Conservation (phyloP, 1,140 invertebrate genomes). For the Samia ricini region DNA sequence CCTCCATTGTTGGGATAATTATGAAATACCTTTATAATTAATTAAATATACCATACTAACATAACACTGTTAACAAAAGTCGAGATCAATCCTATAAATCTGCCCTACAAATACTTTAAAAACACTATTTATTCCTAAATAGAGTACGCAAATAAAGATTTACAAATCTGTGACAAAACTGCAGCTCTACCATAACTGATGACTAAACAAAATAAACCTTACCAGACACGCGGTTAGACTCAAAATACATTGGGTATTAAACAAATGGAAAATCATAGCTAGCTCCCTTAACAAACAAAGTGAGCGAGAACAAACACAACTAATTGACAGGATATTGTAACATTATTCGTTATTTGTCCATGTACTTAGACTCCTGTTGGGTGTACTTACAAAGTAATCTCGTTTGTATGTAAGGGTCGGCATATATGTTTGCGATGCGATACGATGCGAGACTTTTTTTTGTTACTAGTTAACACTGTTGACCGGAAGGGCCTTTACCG, state of each 20-base stretch:
- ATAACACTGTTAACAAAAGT: too few relatives aligned
- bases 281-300: neutral
- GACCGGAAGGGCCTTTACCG: too few relatives aligned
- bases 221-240: neutral
- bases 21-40: neutral
- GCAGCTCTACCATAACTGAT: neutral
- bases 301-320: slow-evolving; percentile 24
- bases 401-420: neutral
- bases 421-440: neutral
- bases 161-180: neutral
- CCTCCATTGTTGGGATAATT: neutral
- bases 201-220: neutral
- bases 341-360: slow-evolving; percentile 46
- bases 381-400: slow-evolving; percentile 8
- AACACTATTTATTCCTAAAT: too few relatives aligned
- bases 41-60: neutral
- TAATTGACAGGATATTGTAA: slow-evolving; percentile 64
- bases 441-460: too few relatives aligned
- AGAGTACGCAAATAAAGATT: too few relatives aligned
- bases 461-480: too few relatives aligned
- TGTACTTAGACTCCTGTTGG: slow-evolving; percentile 32
- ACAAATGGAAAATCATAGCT: neutral
- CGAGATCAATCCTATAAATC: too few relatives aligned
- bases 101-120: too few relatives aligned
- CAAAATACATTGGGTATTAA: neutral